Evolutionary conservation across 2,797 vertebrate species (phyloP), one percentile per base, ranked within the genome.

Genomic region (Hoplostethus mediterraneus): DNA sequence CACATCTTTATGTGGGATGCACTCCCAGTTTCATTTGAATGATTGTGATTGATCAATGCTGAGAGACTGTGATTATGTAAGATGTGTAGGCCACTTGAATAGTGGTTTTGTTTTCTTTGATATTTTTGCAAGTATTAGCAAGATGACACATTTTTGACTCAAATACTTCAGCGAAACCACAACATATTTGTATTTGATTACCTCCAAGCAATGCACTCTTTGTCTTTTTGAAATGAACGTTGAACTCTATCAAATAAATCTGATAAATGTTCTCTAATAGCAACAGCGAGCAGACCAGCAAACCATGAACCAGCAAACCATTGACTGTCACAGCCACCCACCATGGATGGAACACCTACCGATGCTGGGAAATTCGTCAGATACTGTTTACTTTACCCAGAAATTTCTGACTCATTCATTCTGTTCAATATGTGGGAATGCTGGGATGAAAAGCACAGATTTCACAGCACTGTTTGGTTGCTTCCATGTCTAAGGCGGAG

Each of bases 141-240:
- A 31, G 71, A 82, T 88, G 89, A 90, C 87, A 90, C 83, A 88
- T 90, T 89, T 92, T 90, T 92, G 85, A 91, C 82, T 89, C 65
- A 2, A 49, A 59, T 67, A 5, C 61, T 74, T 77, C 68, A 47
- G 62, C 72, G 54, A 85, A 91, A 87, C 87, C 84, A 47, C 79
- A 87, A 44, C 62, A 8, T 79, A 75, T 78, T 85, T 79, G 77
- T 63, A 38, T 84, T 67, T 75, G 45, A 75, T 84, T 16, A 64
- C 61, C 76, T 89, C 77, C 75, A 52, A 78, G 69, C 58, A 47
- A 66, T 60, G 72, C 63, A 25, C 21, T 45, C 79, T 84, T 63
- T 67, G 77, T 90, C 75, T 84, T 57, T 75, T 76, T 72, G 73
- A 84, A 16, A 62, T 30, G 52, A 52, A 33, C 60, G 33, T 31